phyloP scores from a whole-genome alignment of 1,140 invertebrate genomes.

The Pseudomyrmex cubaensis region DNA sequence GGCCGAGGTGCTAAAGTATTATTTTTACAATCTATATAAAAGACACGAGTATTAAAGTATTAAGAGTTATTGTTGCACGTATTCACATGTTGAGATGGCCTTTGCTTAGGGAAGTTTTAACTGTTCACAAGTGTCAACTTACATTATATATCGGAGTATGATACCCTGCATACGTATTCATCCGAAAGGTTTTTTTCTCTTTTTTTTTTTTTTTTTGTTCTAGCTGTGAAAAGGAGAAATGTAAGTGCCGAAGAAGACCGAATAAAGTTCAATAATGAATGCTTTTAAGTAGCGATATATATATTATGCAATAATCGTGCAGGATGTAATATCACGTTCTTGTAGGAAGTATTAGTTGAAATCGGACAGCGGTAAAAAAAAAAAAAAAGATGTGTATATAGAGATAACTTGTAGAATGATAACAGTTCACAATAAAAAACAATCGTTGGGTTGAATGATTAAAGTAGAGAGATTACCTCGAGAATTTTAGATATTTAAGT shows the following conservation, averaged over 20 bases:
- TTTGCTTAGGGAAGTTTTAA: constrained; percentile 72
- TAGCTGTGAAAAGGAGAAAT: background rate
- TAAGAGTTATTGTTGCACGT: constrained; percentile 64
- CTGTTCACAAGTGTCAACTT: constrained; percentile 58
- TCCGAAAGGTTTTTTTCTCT: background rate
- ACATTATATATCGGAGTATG: constrained; percentile 1
- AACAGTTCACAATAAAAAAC: background rate
- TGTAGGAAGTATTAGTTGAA: constrained; percentile 38
- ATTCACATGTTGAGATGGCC: constrained; percentile 66
- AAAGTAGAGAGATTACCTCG: background rate
- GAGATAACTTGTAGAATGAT: constrained; percentile 53
- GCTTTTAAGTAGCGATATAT: constrained; percentile 50
- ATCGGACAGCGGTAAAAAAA: constrained; percentile 14
- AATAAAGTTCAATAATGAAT: constrained; percentile 49
- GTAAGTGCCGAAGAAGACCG: background rate
- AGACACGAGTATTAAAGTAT: constrained; percentile 68
- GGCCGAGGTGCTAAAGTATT: constrained; percentile 75
- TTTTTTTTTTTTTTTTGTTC: constrained; percentile 13
- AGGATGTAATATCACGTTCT: constrained; percentile 43
- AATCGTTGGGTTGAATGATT: background rate
- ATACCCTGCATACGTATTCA: constrained; percentile 16
- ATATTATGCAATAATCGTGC: constrained; percentile 4
- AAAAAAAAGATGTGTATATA: constrained; percentile 67
- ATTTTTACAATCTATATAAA: constrained; percentile 80
- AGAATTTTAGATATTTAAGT: background rate